Base-by-base conservation (phyloP, 2,113 vertebrate species). In the Tichodroma muraria region DNA sequence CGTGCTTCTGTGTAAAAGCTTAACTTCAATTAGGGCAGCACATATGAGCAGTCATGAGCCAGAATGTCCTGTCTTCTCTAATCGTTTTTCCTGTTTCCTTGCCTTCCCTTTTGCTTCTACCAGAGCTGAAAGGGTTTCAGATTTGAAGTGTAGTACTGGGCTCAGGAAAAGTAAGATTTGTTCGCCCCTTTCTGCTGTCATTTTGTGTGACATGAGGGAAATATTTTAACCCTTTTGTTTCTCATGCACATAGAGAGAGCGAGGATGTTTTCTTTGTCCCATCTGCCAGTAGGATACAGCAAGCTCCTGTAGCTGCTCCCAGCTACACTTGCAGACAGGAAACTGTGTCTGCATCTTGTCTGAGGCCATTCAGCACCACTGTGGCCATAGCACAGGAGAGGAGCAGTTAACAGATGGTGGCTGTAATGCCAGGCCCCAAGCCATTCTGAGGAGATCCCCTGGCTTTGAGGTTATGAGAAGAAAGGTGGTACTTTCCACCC, bases 401-500 rank as follows among this genome's bases (percentile, higher is more conserved):
- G 16, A 70, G 47, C 50, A 21, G 60, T 6, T 52, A 80, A 88
- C 95, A 96, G 94, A 95, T 95, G 94, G 95, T 50, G 44, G 16
- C 82, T 70, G 47, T 88, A 94, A 94, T 90, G 59, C 60, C 76
- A 93, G 85, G 18, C 42, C 56, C 13, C 4, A 4, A 66, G 76
- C 40, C 1, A 3, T 40, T 69, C 89, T 3, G 1, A 85, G 81
- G 52, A 96, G 78, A 96, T 93, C 38, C 79, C 57, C 76, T 0
- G 0, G 90, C 92, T 88, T 92, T 90, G 64, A 83, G 82, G 88
- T 89, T 71, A 93, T 15, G 45, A 90, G 65, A 88, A 95, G 85
- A 95, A 95, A 96, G 80, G 95, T 89, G 57, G 25, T 81, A 79
- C 57, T 95, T 96, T 92, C 88, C 90, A 93, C 86, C 80, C 92